These are phyloP conservation scores for Eulemur rubriventer DNA, from an alignment of 2,797 vertebrate genomes.

Conservation along the genomic window DNA sequence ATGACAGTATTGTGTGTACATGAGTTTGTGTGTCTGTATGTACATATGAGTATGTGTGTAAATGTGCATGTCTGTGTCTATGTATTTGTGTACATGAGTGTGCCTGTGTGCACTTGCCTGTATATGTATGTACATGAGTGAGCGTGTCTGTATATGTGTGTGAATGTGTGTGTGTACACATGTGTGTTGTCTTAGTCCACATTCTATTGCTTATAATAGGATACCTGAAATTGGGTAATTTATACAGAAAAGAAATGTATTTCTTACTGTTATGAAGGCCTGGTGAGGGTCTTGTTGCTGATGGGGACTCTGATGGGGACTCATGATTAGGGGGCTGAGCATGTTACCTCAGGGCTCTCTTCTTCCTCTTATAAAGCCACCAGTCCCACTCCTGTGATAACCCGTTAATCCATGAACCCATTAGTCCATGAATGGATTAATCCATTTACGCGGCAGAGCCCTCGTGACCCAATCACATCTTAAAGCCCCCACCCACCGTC, in stretches of 20 bases:
- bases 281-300: not conserved
- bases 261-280: not conserved
- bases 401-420: not conserved
- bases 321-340: not conserved
- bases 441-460: not conserved
- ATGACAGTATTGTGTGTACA: not conserved
- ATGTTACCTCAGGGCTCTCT: not conserved
- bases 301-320: not conserved
- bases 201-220: too few species aligned
- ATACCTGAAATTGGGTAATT: too few species aligned
- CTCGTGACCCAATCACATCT: not conserved
- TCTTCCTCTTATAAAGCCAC: too few species aligned
- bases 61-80: not conserved
- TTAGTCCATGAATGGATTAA: not conserved
- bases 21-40: too few species aligned
- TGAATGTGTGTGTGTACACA: too few species aligned
- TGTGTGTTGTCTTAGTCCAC: too few species aligned
- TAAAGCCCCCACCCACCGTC: not conserved
- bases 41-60: not conserved
- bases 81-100: not conserved
- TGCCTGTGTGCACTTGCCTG: not conserved
- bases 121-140: not conserved
- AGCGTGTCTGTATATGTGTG: not conserved
- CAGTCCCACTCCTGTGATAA: not conserved
- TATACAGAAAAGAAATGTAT: too few species aligned